phyloP scores from a whole-genome alignment of 2,888 invertebrate genomes.

The Dichetophora obliterata region DNA sequence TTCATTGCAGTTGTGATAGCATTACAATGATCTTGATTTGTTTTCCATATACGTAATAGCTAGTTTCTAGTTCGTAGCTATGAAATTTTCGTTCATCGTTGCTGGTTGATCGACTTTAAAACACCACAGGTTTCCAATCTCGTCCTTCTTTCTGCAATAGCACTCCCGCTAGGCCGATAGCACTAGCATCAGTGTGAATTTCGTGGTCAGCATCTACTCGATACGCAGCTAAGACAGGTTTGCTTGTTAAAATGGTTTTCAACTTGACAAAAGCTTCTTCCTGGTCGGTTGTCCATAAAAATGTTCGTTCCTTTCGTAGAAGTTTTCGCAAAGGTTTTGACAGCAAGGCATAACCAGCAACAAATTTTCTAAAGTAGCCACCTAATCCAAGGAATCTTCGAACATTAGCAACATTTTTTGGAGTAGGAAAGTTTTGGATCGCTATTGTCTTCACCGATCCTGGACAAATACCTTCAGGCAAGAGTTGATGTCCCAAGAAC shows the following conservation, averaged over 20 bases:
- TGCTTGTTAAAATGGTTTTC: neutral
- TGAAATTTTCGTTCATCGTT: no score
- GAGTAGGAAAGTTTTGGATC: constrained; percentile 33
- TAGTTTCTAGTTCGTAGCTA: constrained; percentile 31
- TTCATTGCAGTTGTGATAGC: constrained; percentile 29
- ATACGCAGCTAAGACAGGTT: constrained; percentile 12
- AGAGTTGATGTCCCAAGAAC: constrained; percentile 42
- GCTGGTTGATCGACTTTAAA: neutral
- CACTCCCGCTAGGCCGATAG: no score
- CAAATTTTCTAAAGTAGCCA: constrained; percentile 3
- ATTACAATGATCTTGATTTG: constrained; percentile 27
- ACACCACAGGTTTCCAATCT: neutral
- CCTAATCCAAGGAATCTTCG: constrained; percentile 16
- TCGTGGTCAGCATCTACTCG: neutral
- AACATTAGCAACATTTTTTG: constrained; percentile 25
- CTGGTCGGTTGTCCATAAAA: neutral
- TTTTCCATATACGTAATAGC: constrained; percentile 43
- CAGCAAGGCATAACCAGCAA: neutral
- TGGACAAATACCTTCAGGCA: constrained; percentile 41
- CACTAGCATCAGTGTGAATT: no score
- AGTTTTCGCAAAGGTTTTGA: neutral
- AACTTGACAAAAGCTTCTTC: neutral
- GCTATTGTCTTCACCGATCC: constrained; percentile 35
- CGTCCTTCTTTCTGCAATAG: no score
- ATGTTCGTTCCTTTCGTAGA: neutral